Percentiles rank a stretch among this genome's conserved stretches.
These are phyloP conservation scores for Dryomyza anilis DNA, from an alignment of 2,888 invertebrate species.

Conservation along the genomic window DNA sequence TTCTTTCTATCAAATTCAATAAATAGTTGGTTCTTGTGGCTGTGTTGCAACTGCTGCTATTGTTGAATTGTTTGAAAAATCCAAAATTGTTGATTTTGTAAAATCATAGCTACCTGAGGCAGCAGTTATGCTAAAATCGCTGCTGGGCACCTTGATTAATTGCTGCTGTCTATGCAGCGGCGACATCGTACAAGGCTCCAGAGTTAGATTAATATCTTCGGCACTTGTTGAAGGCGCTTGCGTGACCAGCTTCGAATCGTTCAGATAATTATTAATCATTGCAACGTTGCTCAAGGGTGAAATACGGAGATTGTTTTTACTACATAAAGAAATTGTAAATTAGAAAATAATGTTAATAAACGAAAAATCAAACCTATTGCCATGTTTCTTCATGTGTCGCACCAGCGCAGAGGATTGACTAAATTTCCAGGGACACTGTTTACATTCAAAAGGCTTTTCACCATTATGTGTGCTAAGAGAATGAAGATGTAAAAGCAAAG, in stretches of 20 bases:
- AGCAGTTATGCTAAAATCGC: constrained; percentile 15
- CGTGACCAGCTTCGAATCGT: not conserved
- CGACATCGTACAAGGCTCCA: constrained; percentile 7
- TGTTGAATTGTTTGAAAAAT: constrained; percentile 22
- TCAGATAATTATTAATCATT: not conserved
- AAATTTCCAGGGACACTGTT: constrained; percentile 44
- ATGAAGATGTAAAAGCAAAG: not conserved
- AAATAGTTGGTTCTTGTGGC: not conserved
- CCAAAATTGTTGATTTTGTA: constrained; percentile 28
- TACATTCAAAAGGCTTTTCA: constrained; percentile 46
- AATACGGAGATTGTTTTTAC: not conserved
- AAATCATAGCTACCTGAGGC: constrained; percentile 23
- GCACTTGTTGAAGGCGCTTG: not conserved
- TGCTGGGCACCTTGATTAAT: constrained; percentile 1
- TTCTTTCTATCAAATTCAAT: too few species aligned
- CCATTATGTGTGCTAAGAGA: constrained; percentile 44
- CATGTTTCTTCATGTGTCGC: constrained; percentile 45
- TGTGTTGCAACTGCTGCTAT: not conserved
- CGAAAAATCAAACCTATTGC: not conserved
- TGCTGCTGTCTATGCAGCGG: not conserved
- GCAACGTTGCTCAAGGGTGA: not conserved
- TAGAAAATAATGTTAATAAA: not conserved
- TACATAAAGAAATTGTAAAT: not conserved
- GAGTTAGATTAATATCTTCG: not conserved
- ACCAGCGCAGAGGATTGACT: constrained; percentile 46